Base-by-base conservation (phyloP, 2,888 invertebrate genomes). In the Cosmopolites sordidus region DNA sequence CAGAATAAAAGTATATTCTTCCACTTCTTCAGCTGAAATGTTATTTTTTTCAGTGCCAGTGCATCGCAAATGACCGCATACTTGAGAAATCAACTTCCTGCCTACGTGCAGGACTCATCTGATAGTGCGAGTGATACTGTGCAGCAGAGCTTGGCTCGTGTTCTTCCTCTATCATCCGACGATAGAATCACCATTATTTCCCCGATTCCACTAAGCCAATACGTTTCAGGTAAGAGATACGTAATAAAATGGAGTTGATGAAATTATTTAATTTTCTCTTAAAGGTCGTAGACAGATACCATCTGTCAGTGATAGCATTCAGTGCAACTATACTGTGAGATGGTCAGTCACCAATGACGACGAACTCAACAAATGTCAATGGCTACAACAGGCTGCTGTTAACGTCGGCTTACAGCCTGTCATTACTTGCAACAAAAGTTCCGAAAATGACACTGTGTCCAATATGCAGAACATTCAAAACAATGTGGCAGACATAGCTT, bases 331-430 rank as follows among this genome's bases (percentile, higher is more conserved):
- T 59, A 61, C 59, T 12, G 66, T 80, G 0, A 78, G 78, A 49
- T 85, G 85, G 85, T 86, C 86, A 66, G 83, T 83, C 0, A 65
- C 75, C 3, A 78, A 76, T 2, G 54, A 69, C 0, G 59, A 63
- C 0, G 86, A 86, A 63, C 75, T 76, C 8, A 63, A 67, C 42
- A 86, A 86, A 68, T 86, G 86, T 63, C 61, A 67, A 14, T 83
- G 84, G 82, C 66, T 83, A 1, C 72, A 79, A 0, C 70, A 74
- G 14, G 79, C 82, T 0, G 78, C 81, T 0, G 67, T 78, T 56
- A 73, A 74, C 15, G 72, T 80, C 12, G 86, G 84, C 1, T 72
- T 85, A n/a, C 75, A 79, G 61, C 85, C 86, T 0, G 60, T 72
- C 0, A 72, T 86, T 40, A 65, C 77, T 15, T 84, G 83, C 66